Base-by-base conservation (phyloP, 2,797 vertebrate species). In the Premnoplex brunnescens region DNA sequence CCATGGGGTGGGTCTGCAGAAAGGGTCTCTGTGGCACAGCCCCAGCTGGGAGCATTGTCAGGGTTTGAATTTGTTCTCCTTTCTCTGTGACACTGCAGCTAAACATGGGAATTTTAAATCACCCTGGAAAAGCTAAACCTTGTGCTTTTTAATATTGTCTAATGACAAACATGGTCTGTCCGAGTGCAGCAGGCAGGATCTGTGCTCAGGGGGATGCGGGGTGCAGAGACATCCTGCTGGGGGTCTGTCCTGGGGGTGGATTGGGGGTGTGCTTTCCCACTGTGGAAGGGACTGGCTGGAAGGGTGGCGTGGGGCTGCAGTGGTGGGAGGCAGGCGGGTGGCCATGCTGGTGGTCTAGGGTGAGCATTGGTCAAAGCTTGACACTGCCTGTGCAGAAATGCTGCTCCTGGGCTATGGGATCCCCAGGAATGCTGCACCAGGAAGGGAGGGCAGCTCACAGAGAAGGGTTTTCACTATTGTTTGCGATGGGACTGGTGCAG, bases 381-480 rank as follows among this genome's bases (percentile, higher is more conserved):
- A 4, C 6, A 3, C 27, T 1, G 1, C 5, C 27, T 0, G 0
- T 3, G n/a, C 43, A 54, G 78, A 66, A 77, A 26, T 10, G 48
- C 79, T 36, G 59, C 37, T 84, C 58, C 80, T 23, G 44, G 58
- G 44, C 51, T 84, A 2, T 46, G 30, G 24, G 34, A 78, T 72
- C 52, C 52, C 71, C 46, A 66, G 80, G 79, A 86, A 44, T 4
- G 20, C 64, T 1, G 4, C 36, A 1, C 12, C 41, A 39, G 85
- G 71, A 85, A 63, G 39, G 74, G 21, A 71, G 54, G 43, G 48
- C 6, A 0, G 49, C 58, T 91, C 73, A 94, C 93, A 93, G 90
- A 94, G 95, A 52, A 77, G 49, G 30, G 90, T 94, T 94, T 91
- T 94, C 95, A 91, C 68, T 80, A n/a, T 73, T 89, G 91, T 95